A percentile compares a stretch with the other conserved stretches of the same genome.
These are phyloP conservation scores for Enoplosus armatus DNA, from an alignment of 2,797 vertebrate species.

Conservation along the genomic window DNA sequence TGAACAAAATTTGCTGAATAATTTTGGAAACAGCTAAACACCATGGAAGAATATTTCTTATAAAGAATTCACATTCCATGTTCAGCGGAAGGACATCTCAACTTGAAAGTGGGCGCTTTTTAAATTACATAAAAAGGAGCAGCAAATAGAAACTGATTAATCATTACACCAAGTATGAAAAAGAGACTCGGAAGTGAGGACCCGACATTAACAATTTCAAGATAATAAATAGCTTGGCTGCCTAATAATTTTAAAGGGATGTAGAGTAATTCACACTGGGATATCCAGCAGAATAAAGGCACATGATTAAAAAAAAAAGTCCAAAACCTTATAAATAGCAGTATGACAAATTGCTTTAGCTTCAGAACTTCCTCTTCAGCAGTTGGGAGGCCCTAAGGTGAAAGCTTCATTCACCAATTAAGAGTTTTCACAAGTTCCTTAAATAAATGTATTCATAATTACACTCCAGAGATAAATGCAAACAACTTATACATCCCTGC, in stretches of 20 bases:
- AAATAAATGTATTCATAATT: conserved; percentile 23
- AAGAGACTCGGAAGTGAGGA: conserved; percentile 8
- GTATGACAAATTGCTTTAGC: conserved; percentile 23
- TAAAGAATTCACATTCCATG: conserved; percentile 11
- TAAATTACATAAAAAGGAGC: conserved; percentile 14
- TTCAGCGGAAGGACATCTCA: conserved; percentile 30
- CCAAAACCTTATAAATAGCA: conserved; percentile 25
- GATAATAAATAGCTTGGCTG: conserved; percentile 39
- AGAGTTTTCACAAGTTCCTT: conserved; percentile 26
- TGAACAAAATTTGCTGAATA: conserved; percentile 22
- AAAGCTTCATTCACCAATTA: conserved; percentile 38
- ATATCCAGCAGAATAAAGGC: conserved; percentile 21
- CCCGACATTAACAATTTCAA: conserved; percentile 15
- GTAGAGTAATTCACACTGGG: conserved; percentile 40
- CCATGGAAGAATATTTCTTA: conserved; percentile 8
- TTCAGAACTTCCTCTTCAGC: conserved; percentile 28
- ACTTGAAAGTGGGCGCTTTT: conserved; percentile 30
- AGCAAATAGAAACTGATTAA: conserved; percentile 35
- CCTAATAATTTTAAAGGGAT: conserved; percentile 19
- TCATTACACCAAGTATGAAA: conserved; percentile 8
- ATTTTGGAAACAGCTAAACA: conserved; percentile 19
- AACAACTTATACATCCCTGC: not conserved
- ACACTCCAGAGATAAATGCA: conserved; percentile 6
- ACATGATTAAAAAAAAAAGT: conserved; percentile 31
- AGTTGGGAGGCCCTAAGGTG: not conserved